Conservation (phyloP, 37 sponge, comb jelly and placozoan species). For the Theonella swinhoei region DNA sequence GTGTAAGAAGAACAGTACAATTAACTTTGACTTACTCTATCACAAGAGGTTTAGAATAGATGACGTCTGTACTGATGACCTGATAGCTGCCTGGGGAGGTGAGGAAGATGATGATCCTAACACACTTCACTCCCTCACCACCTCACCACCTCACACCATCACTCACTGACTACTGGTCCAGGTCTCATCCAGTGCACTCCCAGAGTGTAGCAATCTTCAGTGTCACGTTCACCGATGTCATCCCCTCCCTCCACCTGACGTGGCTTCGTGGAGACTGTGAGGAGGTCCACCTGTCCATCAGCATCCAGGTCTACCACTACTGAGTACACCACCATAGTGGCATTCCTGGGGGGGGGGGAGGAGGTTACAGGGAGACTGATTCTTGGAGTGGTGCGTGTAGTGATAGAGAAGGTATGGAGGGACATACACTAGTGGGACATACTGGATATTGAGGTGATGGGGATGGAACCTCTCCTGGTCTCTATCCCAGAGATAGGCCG, state of each 20-base stretch:
- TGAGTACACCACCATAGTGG: not conserved
- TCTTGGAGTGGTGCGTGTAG: conserved; percentile 19
- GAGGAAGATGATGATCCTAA: not conserved
- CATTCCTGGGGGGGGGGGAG: conserved; percentile 1
- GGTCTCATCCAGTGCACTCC: conserved; percentile 24
- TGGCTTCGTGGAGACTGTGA: conserved; percentile 1
- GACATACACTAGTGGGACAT: too few species aligned
- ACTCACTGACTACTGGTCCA: too few species aligned
- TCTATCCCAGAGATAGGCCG: not conserved
- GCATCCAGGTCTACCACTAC: conserved; percentile 44
- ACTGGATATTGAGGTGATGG: not conserved
- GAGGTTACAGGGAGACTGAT: not conserved
- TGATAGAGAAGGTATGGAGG: too few species aligned
- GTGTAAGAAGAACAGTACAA: not conserved
- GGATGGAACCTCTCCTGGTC: not conserved
- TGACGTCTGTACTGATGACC: not conserved
- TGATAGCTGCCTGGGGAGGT: not conserved
- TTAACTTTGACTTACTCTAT: conserved; percentile 20
- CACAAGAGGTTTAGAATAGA: not conserved
- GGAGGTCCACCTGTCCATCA: conserved; percentile 43
- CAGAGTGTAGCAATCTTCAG: conserved; percentile 1
- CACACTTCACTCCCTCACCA: not conserved
- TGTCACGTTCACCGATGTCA: not conserved
- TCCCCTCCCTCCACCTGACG: too few species aligned
- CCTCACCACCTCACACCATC: not conserved